phyloP scores from a whole-genome alignment of 2,113 vertebrate genomes.

The Melierax canorus region DNA sequence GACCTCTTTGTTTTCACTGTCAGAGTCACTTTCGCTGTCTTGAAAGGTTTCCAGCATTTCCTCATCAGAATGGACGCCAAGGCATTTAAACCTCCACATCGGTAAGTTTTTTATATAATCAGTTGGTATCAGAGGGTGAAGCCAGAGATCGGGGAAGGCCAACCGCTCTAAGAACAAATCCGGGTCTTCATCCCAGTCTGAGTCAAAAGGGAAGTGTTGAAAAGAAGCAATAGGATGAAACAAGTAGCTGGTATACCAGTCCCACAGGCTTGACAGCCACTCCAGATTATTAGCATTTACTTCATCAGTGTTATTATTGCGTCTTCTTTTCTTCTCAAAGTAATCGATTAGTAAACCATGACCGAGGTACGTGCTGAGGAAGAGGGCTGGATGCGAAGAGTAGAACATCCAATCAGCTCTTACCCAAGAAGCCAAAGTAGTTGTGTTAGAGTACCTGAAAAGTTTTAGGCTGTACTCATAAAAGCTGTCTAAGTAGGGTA shows the following conservation, averaged over 20 bases:
- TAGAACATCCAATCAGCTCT: constrained; percentile 97
- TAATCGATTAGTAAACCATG: constrained; percentile 94
- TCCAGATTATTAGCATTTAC: constrained; percentile 92
- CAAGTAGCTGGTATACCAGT: constrained; percentile 96
- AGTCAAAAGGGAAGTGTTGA: constrained; percentile 88
- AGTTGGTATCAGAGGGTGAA: constrained; percentile 88
- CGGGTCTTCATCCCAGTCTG: constrained; percentile 94
- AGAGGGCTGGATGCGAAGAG: constrained; percentile 94
- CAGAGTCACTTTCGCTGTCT: constrained; percentile 77
- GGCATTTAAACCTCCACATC: constrained; percentile 84
- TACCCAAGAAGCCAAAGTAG: constrained; percentile 90
- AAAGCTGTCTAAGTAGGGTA: constrained; percentile 91
- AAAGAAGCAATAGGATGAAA: constrained; percentile 92
- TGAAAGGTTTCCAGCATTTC: constrained; percentile 64
- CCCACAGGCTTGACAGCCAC: constrained; percentile 96
- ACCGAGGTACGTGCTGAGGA: constrained; percentile 92
- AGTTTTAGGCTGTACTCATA: constrained; percentile 94
- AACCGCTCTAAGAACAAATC: constrained; percentile 87
- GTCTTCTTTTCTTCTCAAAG: constrained; percentile 93
- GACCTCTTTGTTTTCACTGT: constrained; percentile 66
- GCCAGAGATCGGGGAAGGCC: constrained; percentile 96
- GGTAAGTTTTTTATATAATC: constrained; percentile 94
- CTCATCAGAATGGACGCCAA: constrained; percentile 36
- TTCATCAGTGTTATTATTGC: constrained; percentile 80
- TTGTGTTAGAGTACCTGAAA: constrained; percentile 92